phyloP scores from a whole-genome alignment of 2,888 invertebrate species.

The Lissocephala sabroskyi region DNA sequence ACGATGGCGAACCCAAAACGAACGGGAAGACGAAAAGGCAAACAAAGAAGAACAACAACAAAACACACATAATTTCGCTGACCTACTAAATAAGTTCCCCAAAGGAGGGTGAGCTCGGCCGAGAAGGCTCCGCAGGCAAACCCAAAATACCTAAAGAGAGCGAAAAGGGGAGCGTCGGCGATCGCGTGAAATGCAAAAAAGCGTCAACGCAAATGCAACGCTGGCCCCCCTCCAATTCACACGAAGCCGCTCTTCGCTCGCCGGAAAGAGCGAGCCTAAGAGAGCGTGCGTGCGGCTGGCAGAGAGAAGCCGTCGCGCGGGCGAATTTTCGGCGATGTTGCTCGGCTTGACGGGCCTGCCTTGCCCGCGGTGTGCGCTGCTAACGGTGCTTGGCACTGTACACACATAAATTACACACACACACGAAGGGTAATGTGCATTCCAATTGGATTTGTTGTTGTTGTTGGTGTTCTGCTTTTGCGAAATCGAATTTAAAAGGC shows the following conservation, averaged over 20 bases:
- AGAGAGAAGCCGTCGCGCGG: no score
- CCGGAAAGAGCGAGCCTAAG: slow-evolving; percentile 13
- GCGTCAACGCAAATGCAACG: no score
- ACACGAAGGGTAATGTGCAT: no score
- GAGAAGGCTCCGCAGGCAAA: neutral
- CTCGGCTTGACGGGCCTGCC: slow-evolving; percentile 4
- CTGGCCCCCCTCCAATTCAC: no score
- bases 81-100: slow-evolving; percentile 43
- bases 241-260: slow-evolving; percentile 4
- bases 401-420: slow-evolving; percentile 10
- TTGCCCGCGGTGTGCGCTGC: slow-evolving; percentile 29
- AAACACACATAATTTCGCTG: slow-evolving; percentile 49
- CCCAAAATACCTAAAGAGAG: slow-evolving; percentile 1
- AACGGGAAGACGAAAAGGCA: slow-evolving; percentile 4
- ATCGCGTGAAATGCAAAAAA: no score
- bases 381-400: slow-evolving; percentile 44
- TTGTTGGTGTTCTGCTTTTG: neutral
- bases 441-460: neutral
- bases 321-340: no score
- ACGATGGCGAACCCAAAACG: slow-evolving; percentile 28
- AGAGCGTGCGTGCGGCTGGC: neutral
- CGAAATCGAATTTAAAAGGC: slow-evolving; percentile 1
- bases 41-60: neutral
- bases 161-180: no score
- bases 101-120: neutral